Evolutionary conservation across 2,888 invertebrate genomes (phyloP), one percentile per base, ranked within the genome.

Genomic region (Acanthosoma haemorrhoidale): DNA sequence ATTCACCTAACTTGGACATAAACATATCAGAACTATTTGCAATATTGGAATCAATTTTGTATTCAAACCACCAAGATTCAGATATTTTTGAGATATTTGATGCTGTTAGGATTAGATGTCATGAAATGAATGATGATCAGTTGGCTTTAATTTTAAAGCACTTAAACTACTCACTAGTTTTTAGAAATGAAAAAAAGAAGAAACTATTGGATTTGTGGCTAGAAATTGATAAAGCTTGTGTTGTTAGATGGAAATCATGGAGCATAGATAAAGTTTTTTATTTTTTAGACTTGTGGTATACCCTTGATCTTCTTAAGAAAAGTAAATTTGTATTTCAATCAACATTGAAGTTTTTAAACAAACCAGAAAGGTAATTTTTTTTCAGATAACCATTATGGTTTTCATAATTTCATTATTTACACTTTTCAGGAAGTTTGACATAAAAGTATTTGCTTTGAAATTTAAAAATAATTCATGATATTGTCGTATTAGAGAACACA

Each of bases 191-290:
- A 8, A 80, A 82, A 67, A 81, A 84, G 3, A 82, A 83, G 71
- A 87, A 88, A 78, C 88, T 81, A 76, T 82, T 84, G 70, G 84
- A 85, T 76, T 79, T 91, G 1, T 88, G 88, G 87, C 85, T 83
- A 64, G 84, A 85, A 11, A 77, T 92, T 60, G 90, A 91, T 77
- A 83, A 85, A 74, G 84, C 85, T 68, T 89, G 90, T 76, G 77
- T 83, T 15, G 75, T 80, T 0, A 79, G 83, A 39, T 77, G 83
- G 73, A 77, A 78, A 0, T 75, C 77, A 0, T 88, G 87, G 87
- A 77, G 82, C 16, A 76, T 79, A 13, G 81, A 85, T 61, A 81
- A 85, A 75, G 76, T 84, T 71, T 80, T 91, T n/a, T 77, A 81
- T 67, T 83, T 86, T 73, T 81, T 84, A 61, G 86, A 90, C 76